Evolutionary conservation across 1,140 invertebrate genomes (phyloP).

Genomic region (Cecropterus lyciades): DNA sequence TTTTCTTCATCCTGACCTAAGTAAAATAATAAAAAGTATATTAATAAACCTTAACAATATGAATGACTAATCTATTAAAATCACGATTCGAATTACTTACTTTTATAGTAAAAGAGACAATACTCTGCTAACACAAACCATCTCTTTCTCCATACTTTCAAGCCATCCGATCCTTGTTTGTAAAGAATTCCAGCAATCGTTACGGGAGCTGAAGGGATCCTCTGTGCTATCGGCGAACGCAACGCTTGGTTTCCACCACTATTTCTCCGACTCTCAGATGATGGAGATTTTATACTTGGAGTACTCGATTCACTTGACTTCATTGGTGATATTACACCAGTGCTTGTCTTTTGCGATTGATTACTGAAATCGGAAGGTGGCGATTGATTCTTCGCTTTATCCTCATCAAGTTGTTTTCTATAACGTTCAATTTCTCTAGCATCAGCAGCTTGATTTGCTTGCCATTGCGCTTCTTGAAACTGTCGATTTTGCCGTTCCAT

Average conservation of each 20-base stretch:
- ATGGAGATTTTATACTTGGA: constrained; percentile 81
- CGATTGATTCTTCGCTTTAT: constrained; percentile 63
- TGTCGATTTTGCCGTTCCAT: constrained; percentile 65
- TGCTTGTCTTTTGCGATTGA: constrained; percentile 57
- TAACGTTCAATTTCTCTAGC: constrained; percentile 62
- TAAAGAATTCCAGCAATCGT: constrained; percentile 95
- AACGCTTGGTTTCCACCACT: constrained; percentile 86
- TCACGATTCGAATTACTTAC: constrained; percentile 82
- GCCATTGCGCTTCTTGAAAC: constrained; percentile 71
- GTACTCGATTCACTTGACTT: constrained; percentile 80
- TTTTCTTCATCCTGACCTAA: constrained; percentile 95
- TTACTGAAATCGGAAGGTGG: constrained; percentile 65
- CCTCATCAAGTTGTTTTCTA: constrained; percentile 56
- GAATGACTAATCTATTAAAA: no score
- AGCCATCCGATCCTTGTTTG: constrained; percentile 95
- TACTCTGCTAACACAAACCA: constrained; percentile 98
- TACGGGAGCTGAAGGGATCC: constrained; percentile 91
- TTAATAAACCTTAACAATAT: no score
- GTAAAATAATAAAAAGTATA: constrained; percentile 6
- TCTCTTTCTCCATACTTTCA: constrained; percentile 97
- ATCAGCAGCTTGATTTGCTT: constrained; percentile 61
- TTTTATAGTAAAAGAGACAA: constrained; percentile 98
- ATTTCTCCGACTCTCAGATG: constrained; percentile 86
- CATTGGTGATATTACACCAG: constrained; percentile 67
- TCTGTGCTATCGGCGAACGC: constrained; percentile 91